Percentiles rank a stretch among this genome's conserved stretches.
Evolutionary conservation across 2,888 invertebrate genomes (phyloP).

Genomic region (Parascotia fuliginaria): DNA sequence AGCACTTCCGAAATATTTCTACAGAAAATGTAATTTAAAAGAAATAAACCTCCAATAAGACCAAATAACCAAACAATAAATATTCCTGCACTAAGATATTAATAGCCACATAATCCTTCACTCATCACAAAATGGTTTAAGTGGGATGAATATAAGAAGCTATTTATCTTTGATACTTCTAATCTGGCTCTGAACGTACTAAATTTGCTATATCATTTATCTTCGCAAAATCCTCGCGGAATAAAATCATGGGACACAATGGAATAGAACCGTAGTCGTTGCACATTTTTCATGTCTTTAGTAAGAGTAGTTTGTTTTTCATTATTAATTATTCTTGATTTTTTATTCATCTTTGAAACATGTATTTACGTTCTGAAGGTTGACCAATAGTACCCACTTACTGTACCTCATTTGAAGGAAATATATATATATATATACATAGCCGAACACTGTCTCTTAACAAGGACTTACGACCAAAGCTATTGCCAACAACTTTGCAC

Average conservation of each 20-base stretch:
- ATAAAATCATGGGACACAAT: neutral
- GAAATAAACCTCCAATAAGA: too few species aligned
- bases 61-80: too few species aligned
- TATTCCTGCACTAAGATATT: neutral
- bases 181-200: neutral
- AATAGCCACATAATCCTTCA: neutral
- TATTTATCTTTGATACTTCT: slow-evolving; percentile 1
- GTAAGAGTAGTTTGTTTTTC: neutral
- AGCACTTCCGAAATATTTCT: too few species aligned
- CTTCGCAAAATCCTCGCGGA: neutral
- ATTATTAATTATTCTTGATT: neutral
- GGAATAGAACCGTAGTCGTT: neutral
- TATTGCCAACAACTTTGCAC: too few species aligned
- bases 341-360: too few species aligned
- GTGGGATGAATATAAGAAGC: neutral
- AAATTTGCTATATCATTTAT: neutral
- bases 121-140: neutral
- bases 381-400: too few species aligned
- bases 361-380: too few species aligned
- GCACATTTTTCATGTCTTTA: neutral
- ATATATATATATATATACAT: too few species aligned
- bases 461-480: too few species aligned
- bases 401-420: too few species aligned
- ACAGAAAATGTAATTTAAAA: too few species aligned
- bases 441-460: too few species aligned